These are phyloP conservation scores for Planococcus citri DNA, from an alignment of 1,140 invertebrate genomes.

Conservation along the genomic window DNA sequence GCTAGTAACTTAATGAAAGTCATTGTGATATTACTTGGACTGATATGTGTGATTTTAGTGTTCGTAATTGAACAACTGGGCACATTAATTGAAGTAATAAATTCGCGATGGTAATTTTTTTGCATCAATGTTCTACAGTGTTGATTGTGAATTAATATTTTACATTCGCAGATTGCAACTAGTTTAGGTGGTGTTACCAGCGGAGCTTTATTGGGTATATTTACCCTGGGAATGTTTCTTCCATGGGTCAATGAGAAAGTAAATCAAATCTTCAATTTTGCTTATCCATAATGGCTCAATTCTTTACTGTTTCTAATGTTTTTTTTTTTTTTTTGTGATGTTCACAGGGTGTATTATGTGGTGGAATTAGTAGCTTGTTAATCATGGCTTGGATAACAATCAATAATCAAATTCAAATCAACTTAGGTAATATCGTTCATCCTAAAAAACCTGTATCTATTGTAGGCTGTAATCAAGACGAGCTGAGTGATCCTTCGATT, in stretches of 20 bases:
- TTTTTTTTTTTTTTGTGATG: no score
- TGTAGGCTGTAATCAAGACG: conserved; percentile 24
- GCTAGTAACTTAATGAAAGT: conserved; percentile 57
- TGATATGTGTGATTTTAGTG: conserved; percentile 47
- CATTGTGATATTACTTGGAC: conserved; percentile 49
- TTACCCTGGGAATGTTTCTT: conserved; percentile 63
- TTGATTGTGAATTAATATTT: neutral
- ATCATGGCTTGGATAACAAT: conserved; percentile 70
- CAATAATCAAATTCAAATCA: conserved; percentile 61
- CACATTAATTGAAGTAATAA: conserved; percentile 45
- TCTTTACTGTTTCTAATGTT: neutral
- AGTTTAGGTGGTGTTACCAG: conserved; percentile 53
- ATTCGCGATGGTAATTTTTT: neutral
- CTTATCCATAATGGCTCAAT: no score
- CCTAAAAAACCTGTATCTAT: conserved; percentile 27
- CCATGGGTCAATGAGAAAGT: conserved; percentile 49
- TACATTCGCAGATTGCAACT: conserved; percentile 40
- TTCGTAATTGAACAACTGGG: conserved; percentile 56
- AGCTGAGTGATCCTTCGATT: neutral
- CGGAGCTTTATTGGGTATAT: conserved; percentile 61
- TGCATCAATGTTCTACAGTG: neutral
- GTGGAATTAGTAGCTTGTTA: conserved; percentile 54
- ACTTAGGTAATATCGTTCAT: conserved; percentile 44
- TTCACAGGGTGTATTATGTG: conserved; percentile 53
- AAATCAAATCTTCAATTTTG: neutral